Conservation (phyloP, 2,113 vertebrate species). For the Oreochromis niloticus region DNA sequence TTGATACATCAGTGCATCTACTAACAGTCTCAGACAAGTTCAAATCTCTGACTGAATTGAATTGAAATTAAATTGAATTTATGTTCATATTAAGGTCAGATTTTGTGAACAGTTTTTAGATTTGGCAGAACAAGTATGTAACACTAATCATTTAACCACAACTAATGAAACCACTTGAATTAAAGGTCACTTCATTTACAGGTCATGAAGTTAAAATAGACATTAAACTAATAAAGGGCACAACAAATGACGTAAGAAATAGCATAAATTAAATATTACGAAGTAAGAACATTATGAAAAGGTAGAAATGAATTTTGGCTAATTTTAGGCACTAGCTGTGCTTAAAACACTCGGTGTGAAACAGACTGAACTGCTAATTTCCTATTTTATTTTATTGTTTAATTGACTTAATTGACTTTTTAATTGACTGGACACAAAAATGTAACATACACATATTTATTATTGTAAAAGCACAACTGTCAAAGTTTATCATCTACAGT, state of each 20-base stretch:
- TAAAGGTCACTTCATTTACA: background rate
- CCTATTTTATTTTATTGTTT: background rate
- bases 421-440: background rate
- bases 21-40: background rate
- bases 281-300: background rate
- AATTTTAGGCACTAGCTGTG: background rate
- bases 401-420: background rate
- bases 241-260: background rate
- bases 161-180: no score
- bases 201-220: background rate
- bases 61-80: rapidly evolving
- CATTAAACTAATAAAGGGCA: background rate
- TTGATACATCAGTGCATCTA: background rate
- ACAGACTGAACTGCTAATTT: background rate
- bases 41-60: rapidly evolving
- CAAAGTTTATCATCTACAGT: background rate
- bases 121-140: background rate
- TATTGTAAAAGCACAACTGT: background rate
- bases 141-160: background rate
- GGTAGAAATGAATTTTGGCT: background rate
- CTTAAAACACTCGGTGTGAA: background rate
- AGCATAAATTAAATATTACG: background rate
- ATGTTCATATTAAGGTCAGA: background rate
- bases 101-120: background rate
- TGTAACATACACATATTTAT: background rate